These are phyloP conservation scores for Carposina sasakii DNA, from an alignment of 1,140 invertebrate species.

Conservation along the genomic window DNA sequence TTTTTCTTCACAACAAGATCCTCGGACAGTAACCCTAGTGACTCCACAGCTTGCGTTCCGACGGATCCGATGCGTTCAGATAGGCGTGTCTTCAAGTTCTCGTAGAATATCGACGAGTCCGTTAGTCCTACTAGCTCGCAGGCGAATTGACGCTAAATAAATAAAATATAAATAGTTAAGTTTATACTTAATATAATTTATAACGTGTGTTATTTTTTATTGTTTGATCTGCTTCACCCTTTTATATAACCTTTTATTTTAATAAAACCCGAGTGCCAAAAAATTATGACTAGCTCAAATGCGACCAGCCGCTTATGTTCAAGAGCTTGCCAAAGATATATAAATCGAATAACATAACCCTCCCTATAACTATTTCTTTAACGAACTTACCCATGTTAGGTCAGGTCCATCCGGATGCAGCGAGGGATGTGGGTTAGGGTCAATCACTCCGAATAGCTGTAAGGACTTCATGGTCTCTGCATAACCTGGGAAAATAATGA, in stretches of 20 bases:
- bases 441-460: conserved; percentile 90
- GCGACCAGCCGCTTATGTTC: no score
- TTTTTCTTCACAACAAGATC: conserved; percentile 87
- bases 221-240: no score
- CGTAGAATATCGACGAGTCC: conserved; percentile 91
- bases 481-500: conserved; percentile 86
- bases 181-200: no score
- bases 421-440: conserved; percentile 86
- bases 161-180: no score
- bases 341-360: no score
- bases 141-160: conserved; percentile 83
- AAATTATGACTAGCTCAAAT: no score
- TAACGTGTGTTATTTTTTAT: no score
- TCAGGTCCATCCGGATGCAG: conserved; percentile 96
- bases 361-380: no score
- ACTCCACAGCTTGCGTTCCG: conserved; percentile 82
- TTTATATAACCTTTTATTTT: no score
- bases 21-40: conserved; percentile 89
- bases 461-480: conserved; percentile 89
- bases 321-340: no score
- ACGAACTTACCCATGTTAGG: conserved; percentile 90
- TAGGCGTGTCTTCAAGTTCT: conserved; percentile 90
- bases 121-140: conserved; percentile 89
- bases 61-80: conserved; percentile 83
- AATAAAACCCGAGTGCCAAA: no score